A percentile compares a stretch with the other conserved stretches of the same genome.
These are phyloP conservation scores for Capra hircus DNA, from an alignment of 2,113 vertebrate genomes.

Conservation along the genomic window DNA sequence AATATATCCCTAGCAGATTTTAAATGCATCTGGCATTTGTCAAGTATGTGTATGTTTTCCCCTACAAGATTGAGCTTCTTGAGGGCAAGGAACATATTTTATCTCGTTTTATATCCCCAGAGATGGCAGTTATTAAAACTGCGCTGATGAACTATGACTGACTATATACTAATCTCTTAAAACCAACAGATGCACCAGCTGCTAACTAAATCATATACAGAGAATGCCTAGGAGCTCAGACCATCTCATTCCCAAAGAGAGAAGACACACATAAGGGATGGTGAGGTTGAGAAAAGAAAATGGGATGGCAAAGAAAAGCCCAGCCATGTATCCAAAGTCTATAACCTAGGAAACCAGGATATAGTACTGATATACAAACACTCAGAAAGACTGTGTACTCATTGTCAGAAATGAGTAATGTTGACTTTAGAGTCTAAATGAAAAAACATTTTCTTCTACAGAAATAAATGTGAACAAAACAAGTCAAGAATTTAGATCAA, in stretches of 20 bases:
- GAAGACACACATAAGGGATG: neutral
- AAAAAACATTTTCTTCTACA: neutral
- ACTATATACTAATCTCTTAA: conserved; percentile 6
- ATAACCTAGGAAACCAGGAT: neutral
- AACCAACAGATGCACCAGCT: neutral
- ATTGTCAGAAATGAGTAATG: conserved; percentile 16
- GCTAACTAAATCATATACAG: neutral
- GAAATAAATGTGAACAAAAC: conserved; percentile 2
- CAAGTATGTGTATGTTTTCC: neutral
- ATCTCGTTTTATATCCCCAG: neutral
- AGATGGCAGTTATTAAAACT: conserved; percentile 12
- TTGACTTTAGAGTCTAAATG: conserved; percentile 6
- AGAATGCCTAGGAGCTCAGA: neutral
- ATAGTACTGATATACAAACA: neutral
- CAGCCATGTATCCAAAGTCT: neutral
- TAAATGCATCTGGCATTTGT: conserved; percentile 29
- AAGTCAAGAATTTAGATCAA: conserved; percentile 42
- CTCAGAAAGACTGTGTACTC: neutral
- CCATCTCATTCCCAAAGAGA: neutral
- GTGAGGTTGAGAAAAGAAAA: neutral
- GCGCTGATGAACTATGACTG: neutral
- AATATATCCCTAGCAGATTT: neutral
- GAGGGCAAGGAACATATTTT: neutral
- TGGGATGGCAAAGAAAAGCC: neutral
- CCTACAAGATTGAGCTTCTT: neutral